phyloP scores from a whole-genome alignment of 2,797 vertebrate genomes.

The Allobates femoralis region DNA sequence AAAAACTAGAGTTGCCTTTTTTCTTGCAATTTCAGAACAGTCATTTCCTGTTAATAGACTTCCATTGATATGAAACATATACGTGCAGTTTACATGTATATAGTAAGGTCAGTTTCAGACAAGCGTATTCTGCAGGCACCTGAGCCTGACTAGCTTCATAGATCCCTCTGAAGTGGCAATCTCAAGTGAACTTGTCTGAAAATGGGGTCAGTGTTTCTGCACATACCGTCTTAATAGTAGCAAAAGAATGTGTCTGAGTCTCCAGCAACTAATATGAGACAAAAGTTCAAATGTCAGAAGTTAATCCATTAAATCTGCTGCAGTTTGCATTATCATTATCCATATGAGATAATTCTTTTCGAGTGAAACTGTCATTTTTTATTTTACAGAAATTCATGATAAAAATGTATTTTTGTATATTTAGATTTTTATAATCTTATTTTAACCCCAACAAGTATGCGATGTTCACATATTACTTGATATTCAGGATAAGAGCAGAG shows the following conservation, averaged over 20 bases:
- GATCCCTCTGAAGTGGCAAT: no score
- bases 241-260: background rate
- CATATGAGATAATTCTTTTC: background rate
- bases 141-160: no score
- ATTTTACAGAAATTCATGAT: background rate
- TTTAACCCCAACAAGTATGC: background rate
- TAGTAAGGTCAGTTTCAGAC: background rate
- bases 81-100: background rate
- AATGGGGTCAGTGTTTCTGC: background rate
- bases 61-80: background rate
- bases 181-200: no score
- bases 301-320: background rate
- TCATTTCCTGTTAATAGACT: no score
- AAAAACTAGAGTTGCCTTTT: no score
- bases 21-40: no score
- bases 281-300: conserved; percentile 18
- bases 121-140: no score
- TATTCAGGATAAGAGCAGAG: no score
- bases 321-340: background rate
- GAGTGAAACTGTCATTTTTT: background rate
- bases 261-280: background rate
- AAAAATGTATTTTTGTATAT: background rate
- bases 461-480: background rate
- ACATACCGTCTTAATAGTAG: background rate
- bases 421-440: background rate